Evolutionary conservation across 2,888 invertebrate genomes (phyloP).

Genomic region (Stenurella melanura): DNA sequence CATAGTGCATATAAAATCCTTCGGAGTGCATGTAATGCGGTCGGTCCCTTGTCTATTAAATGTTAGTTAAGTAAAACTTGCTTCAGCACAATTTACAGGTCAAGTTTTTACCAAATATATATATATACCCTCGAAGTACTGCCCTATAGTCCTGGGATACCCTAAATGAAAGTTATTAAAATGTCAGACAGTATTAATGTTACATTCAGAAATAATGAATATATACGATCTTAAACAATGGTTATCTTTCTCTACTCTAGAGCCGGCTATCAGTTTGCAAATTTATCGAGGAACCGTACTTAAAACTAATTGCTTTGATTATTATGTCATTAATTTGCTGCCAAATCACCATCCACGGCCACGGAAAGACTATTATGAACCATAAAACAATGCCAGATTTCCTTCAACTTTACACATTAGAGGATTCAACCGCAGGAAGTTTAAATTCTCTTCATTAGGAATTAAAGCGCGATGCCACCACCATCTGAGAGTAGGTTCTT

Average conservation of each 20-base stretch:
- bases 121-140: too few species aligned
- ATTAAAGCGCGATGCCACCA: background rate
- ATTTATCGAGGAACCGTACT: conserved; percentile 2
- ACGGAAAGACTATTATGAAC: conserved; percentile 3
- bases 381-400: conserved; percentile 14
- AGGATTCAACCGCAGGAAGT: conserved; percentile 7
- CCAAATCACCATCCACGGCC: conserved; percentile 12
- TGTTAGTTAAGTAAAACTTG: too few species aligned
- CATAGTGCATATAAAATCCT: too few species aligned
- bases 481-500: background rate
- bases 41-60: too few species aligned
- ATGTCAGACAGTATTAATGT: background rate
- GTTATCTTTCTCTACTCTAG: background rate
- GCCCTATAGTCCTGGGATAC: too few species aligned
- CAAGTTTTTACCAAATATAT: too few species aligned
- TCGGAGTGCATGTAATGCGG: too few species aligned
- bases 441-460: background rate
- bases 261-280: background rate
- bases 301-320: conserved; percentile 7
- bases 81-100: too few species aligned
- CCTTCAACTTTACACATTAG: background rate
- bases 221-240: background rate
- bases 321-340: conserved; percentile 6
- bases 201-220: background rate
- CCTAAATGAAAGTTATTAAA: too few species aligned